Conservation (phyloP, 2,888 invertebrate species). For the Orthosia gracilis region DNA sequence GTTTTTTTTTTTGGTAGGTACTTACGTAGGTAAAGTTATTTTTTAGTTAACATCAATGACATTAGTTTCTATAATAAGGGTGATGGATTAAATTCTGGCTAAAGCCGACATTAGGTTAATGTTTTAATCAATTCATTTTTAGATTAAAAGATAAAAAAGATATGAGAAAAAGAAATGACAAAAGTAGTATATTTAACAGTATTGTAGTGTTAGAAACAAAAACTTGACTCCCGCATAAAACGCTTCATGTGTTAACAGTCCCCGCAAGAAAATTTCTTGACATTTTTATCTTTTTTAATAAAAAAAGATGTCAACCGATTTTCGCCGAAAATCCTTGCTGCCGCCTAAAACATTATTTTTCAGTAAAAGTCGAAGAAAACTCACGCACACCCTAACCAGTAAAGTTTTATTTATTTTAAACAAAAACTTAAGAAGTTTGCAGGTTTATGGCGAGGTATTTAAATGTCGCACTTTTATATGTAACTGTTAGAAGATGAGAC, state of each 20-base stretch:
- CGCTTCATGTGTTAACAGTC: slow-evolving; percentile 59
- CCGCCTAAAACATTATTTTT: slow-evolving; percentile 55
- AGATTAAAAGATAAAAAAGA: neutral
- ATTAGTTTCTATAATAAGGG: slow-evolving; percentile 19
- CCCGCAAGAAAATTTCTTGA: slow-evolving; percentile 37
- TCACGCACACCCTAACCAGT: slow-evolving; percentile 29
- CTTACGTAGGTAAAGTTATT: too few species aligned
- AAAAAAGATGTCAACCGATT: slow-evolving; percentile 39
- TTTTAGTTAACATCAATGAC: slow-evolving; percentile 7
- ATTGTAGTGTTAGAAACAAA: slow-evolving; percentile 18
- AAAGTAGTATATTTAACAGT: slow-evolving; percentile 2
- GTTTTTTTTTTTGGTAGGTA: slow-evolving; percentile 24
- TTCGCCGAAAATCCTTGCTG: slow-evolving; percentile 34
- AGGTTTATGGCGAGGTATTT: slow-evolving; percentile 56
- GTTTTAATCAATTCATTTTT: neutral
- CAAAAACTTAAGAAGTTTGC: slow-evolving; percentile 32
- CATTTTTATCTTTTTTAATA: slow-evolving; percentile 19
- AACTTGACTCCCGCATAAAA: slow-evolving; percentile 27
- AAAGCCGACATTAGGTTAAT: neutral
- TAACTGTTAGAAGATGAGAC: slow-evolving; percentile 52
- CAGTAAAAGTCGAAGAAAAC: slow-evolving; percentile 40
- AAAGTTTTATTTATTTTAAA: slow-evolving; percentile 31
- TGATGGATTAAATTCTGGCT: slow-evolving; percentile 22
- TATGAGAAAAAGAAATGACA: neutral
- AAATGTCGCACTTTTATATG: slow-evolving; percentile 69